Conservation (phyloP, 1,140 invertebrate genomes). For the Pinna nobilis region DNA sequence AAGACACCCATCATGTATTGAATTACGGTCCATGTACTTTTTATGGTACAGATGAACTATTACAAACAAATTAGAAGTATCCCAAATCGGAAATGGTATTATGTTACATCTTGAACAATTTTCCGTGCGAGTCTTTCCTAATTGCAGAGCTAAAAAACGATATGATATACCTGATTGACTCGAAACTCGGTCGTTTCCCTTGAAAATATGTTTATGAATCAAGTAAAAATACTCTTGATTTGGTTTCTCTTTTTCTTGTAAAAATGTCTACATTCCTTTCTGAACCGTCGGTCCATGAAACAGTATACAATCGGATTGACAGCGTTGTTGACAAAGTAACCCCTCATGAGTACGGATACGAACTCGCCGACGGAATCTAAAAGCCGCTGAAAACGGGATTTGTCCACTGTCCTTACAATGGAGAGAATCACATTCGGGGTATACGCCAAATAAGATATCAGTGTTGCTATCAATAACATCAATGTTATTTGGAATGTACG, state of each 20-base stretch:
- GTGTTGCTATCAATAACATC: not conserved
- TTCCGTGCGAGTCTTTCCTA: too few species aligned
- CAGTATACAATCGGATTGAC: not conserved
- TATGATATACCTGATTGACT: too few species aligned
- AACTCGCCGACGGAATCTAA: not conserved
- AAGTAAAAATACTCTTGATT: too few species aligned
- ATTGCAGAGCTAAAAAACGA: too few species aligned
- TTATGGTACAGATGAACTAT: too few species aligned
- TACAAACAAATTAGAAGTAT: too few species aligned
- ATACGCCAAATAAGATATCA: not conserved
- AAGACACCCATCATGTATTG: too few species aligned
- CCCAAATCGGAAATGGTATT: too few species aligned
- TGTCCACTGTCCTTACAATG: not conserved
- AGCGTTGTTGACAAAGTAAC: not conserved
- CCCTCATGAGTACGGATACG: not conserved
- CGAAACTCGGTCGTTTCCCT: too few species aligned
- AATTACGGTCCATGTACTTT: too few species aligned
- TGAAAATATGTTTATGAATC: too few species aligned
- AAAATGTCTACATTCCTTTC: not conserved
- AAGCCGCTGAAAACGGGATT: not conserved
- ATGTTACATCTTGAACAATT: too few species aligned
- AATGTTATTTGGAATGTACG: not conserved
- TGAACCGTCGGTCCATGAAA: not conserved
- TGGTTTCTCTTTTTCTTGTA: not conserved
- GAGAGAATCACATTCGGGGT: not conserved